Base-by-base conservation (phyloP, 2,113 vertebrate species). In the Oncorhynchus gorbuscha region DNA sequence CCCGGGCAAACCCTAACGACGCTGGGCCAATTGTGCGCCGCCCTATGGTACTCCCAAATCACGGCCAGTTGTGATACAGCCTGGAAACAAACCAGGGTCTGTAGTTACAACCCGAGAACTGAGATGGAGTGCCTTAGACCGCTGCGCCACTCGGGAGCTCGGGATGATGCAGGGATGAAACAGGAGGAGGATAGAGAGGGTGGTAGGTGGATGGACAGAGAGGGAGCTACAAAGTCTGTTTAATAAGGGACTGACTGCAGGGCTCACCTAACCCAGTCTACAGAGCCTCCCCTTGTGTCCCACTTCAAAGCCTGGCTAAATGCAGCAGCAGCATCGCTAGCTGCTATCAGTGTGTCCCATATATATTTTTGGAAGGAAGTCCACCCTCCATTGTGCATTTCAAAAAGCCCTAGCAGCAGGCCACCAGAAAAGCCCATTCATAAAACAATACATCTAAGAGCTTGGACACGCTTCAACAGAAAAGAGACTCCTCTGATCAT, bases 391-490 rank as follows among this genome's bases (percentile, higher is more conserved):
- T 90, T 91, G 86, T 90, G 66, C 24, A 79, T 75, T 86, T 87
- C 75, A 84, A 86, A 69, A 64, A 88, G 83, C n/a, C 65, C 28
- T 78, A 72, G 81, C 77, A 78, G 79, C 73, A 67, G 64, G 28
- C 67, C 30, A 67, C 80, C 67, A 48, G 76, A 84, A 82, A 89
- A 85, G 83, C 51, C 70, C 30, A 76, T 69, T 64, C 12, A 59
- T 71, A 69, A 86, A 88, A 92, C 81, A 90, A 90, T 84, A 83
- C 79, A 87, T 90, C 84, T 84, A 67, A 18, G 90, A 83, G 84
- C 85, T 75, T 65, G 61, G 79, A 83, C 67, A 73, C 39, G 5
- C 69, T 59, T 79, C 73, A 74, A 3, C 39, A 45, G 82, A 61
- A 55, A 51, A 69, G 74, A 65, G 9, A 14, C 6, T 24, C 68